A percentile compares a stretch with the other conserved stretches of the same genome.
phyloP scores from a whole-genome alignment of 2,888 invertebrate genomes.

The Drosophila cognata region DNA sequence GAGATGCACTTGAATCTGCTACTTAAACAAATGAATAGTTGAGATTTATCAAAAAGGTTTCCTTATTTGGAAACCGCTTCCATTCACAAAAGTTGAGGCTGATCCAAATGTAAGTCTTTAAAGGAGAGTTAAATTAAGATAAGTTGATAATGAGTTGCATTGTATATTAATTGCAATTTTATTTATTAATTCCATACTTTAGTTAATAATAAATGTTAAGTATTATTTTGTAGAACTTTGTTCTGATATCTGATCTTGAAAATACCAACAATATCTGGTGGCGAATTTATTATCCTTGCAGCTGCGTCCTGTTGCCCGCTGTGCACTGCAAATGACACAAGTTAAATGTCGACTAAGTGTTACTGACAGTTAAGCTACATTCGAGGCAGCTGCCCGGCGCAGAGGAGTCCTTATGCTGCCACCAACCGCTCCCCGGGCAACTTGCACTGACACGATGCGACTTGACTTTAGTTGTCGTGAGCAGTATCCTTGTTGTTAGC shows the following conservation, averaged over 20 bases:
- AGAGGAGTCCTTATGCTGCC: constrained; percentile 7
- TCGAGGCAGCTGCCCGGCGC: constrained; percentile 35
- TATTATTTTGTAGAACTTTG: background rate
- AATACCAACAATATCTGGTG: background rate
- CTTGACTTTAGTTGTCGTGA: constrained; percentile 36
- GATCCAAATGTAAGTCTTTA: background rate
- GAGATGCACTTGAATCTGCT: constrained; percentile 6
- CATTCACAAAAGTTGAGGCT: background rate
- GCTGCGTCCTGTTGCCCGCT: constrained; percentile 5
- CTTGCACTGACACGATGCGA: constrained; percentile 20
- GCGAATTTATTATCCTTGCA: constrained; percentile 12
- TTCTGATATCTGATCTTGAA: background rate
- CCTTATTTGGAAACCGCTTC: background rate
- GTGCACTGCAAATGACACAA: constrained; percentile 70
- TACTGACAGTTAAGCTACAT: constrained; percentile 65
- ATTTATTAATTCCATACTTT: too few relatives aligned
- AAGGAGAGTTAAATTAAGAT: background rate
- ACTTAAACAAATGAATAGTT: constrained; percentile 11
- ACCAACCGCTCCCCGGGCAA: background rate
- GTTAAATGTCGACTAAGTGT: constrained; percentile 77
- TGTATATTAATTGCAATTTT: too few relatives aligned
- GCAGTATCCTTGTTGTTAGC: constrained; percentile 48
- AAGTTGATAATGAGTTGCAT: background rate
- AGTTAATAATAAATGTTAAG: background rate
- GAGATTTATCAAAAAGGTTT: background rate